Conservation (phyloP, 2,113 vertebrate genomes). For the Callochromis pleurospilus region DNA sequence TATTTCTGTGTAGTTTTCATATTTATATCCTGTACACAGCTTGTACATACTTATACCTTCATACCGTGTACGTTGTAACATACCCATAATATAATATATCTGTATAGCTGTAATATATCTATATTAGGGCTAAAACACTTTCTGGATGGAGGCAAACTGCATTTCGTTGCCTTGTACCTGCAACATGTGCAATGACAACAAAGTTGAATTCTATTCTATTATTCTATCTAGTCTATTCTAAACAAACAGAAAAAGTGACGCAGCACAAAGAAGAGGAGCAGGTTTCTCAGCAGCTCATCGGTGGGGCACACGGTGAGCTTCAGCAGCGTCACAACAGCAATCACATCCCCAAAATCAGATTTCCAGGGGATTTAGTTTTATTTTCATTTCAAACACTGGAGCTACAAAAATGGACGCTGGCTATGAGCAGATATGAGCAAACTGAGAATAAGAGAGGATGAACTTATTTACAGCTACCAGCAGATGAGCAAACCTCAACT, state of each 20-base stretch:
- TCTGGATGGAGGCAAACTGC: background rate
- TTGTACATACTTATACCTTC: background rate
- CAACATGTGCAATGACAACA: background rate
- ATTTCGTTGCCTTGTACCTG: background rate
- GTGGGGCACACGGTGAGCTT: background rate
- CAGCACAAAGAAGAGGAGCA: background rate
- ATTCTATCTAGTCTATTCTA: background rate
- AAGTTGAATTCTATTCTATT: background rate
- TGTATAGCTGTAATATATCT: background rate
- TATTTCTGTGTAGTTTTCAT: background rate
- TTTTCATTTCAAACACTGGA: background rate
- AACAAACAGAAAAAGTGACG: background rate
- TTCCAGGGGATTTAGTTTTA: background rate
- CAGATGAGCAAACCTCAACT: background rate
- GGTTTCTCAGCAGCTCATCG: background rate
- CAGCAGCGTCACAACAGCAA: fast-evolving
- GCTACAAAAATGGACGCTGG: background rate
- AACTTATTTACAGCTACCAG: background rate
- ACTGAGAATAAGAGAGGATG: background rate
- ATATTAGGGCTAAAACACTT: fast-evolving
- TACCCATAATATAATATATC: background rate
- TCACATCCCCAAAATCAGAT: background rate
- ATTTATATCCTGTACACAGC: background rate
- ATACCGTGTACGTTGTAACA: fast-evolving
- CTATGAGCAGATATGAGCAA: background rate